Conservation (phyloP, 2,113 vertebrate species). For the Perca flavescens region DNA sequence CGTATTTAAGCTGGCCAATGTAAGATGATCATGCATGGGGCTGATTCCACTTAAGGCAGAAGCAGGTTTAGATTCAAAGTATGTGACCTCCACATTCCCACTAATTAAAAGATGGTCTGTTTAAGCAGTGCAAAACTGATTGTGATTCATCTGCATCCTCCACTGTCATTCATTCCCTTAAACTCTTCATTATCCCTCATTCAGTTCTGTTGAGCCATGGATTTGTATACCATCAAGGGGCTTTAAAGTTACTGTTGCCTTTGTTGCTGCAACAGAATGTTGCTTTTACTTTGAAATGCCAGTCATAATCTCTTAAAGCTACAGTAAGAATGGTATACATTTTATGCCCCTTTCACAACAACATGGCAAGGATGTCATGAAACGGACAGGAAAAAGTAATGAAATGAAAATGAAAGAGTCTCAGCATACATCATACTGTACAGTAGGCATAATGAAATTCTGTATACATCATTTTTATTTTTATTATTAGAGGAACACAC, state of each 20-base stretch:
- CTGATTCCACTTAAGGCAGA: constrained; percentile 29
- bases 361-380: constrained; percentile 1
- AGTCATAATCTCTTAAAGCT: constrained; percentile 41
- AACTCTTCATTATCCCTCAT: constrained; percentile 29
- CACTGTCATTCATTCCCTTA: constrained; percentile 24
- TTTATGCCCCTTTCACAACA: background rate
- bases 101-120: constrained; percentile 26
- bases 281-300: constrained; percentile 36
- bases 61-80: constrained; percentile 17
- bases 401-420: background rate
- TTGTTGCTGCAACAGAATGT: constrained; percentile 22
- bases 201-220: constrained; percentile 43
- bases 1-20: constrained; percentile 53
- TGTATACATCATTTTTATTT: background rate
- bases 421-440: background rate
- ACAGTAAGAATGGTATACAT: constrained; percentile 32
- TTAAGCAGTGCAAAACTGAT: constrained; percentile 30
- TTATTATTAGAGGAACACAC: background rate
- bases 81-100: constrained; percentile 33
- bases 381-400: constrained; percentile 10
- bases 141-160: constrained; percentile 33
- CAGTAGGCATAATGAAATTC: background rate
- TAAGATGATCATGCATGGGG: constrained; percentile 36
- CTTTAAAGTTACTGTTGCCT: constrained; percentile 42
- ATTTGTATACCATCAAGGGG: constrained; percentile 55